phyloP scores from a whole-genome alignment of 2,113 vertebrate genomes.

The Talpa occidentalis region DNA sequence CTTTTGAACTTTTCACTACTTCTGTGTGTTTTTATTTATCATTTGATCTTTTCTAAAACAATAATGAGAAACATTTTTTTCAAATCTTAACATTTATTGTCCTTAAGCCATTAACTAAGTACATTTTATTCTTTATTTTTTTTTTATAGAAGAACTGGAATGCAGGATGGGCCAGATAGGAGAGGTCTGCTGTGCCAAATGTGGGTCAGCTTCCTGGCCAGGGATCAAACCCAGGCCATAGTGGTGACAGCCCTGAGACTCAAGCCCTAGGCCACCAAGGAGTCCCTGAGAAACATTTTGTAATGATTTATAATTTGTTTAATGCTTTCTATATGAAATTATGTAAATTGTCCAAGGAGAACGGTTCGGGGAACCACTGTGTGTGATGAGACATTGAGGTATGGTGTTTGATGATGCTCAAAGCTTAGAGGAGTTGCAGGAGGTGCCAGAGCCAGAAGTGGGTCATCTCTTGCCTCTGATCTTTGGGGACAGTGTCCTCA shows the following conservation, averaged over 20 bases:
- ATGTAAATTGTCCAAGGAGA: background rate
- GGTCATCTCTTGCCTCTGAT: accelerated
- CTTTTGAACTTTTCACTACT: background rate
- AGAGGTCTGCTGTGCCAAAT: background rate
- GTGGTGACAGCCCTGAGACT: no score
- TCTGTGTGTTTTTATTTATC: background rate
- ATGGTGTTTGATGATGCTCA: background rate
- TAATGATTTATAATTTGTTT: background rate
- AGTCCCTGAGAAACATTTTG: background rate
- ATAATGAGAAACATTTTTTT: background rate
- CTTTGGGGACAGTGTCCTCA: background rate
- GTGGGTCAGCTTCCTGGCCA: no score
- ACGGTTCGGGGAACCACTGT: background rate
- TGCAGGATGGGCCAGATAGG: background rate
- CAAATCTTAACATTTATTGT: no score
- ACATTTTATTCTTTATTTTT: no score
- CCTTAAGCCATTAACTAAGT: no score
- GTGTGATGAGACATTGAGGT: background rate
- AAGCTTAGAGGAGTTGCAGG: background rate
- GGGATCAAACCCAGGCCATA: no score
- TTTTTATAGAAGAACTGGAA: no score
- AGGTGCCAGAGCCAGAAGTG: background rate
- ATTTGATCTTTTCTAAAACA: background rate
- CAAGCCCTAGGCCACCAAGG: no score
- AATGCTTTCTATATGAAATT: background rate